Percentiles rank a stretch among this genome's conserved stretches.
Evolutionary conservation across 2,888 invertebrate genomes (phyloP).

Genomic region (Drosophila maculinotata): DNA sequence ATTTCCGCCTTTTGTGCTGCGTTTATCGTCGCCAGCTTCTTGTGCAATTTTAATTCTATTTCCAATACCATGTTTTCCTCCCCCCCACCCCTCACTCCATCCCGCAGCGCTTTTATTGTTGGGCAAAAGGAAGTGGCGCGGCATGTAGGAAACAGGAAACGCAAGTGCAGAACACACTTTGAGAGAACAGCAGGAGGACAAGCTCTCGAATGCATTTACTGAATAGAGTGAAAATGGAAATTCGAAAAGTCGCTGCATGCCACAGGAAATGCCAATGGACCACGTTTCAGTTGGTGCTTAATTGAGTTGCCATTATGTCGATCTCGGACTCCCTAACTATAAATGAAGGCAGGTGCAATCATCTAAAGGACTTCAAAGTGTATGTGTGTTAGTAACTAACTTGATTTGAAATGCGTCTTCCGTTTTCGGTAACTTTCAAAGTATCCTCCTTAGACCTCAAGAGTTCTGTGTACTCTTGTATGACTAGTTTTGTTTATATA

Average conservation of each 20-base stretch:
- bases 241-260: conserved; percentile 33
- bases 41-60: conserved; percentile 73
- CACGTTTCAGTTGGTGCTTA: conserved; percentile 68
- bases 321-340: conserved; percentile 13
- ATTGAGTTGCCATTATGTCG: conserved; percentile 78
- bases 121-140: conserved; percentile 57
- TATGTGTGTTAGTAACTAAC: conserved; percentile 11
- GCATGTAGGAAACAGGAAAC: conserved; percentile 76
- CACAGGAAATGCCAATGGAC: conserved; percentile 52
- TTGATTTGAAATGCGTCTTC: conserved; percentile 46
- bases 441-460: conserved; percentile 9
- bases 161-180: conserved; percentile 36
- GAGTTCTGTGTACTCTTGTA: not conserved
- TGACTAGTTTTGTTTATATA: not conserved
- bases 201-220: conserved; percentile 49
- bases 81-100: not conserved
- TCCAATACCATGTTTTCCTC: conserved; percentile 47
- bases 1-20: conserved; percentile 68
- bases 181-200: conserved; percentile 1
- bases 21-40: conserved; percentile 60
- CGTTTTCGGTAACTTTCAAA: conserved; percentile 25
- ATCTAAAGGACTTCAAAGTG: conserved; percentile 15
- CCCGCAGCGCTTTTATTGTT: conserved; percentile 39
- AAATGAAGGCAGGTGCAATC: conserved; percentile 41
- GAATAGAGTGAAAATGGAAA: conserved; percentile 57